Evolutionary conservation across 2,888 invertebrate genomes (phyloP).

Genomic region (Tachina grossa): DNA sequence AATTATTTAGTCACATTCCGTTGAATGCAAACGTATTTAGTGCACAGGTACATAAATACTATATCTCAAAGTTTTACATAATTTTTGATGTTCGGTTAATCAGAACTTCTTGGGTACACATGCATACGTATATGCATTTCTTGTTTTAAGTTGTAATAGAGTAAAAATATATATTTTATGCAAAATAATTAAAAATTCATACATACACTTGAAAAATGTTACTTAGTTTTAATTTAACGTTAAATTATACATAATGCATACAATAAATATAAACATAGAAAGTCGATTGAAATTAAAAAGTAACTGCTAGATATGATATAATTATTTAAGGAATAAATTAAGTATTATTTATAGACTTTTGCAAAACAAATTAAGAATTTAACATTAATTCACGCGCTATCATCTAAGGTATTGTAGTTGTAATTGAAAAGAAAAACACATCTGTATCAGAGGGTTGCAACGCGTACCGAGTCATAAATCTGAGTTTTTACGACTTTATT

Average conservation of each 20-base stretch:
- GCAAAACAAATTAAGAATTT: slow-evolving; percentile 15
- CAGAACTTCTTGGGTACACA: not conserved
- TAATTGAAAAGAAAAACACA: slow-evolving; percentile 17
- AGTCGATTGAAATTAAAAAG: slow-evolving; percentile 16
- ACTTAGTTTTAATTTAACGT: not conserved
- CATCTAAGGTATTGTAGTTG: slow-evolving; percentile 18
- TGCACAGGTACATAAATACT: slow-evolving; percentile 17
- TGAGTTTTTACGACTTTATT: too few relatives aligned
- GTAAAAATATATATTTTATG: not conserved
- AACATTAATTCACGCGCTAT: slow-evolving; percentile 13
- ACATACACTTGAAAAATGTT: not conserved
- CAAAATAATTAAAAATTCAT: not conserved
- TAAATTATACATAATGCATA: slow-evolving; percentile 30
- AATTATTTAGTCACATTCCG: slow-evolving; percentile 29
- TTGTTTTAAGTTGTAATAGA: not conserved
- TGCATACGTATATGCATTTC: not conserved
- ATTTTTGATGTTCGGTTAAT: not conserved
- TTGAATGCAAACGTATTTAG: slow-evolving; percentile 38
- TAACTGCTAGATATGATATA: slow-evolving; percentile 17
- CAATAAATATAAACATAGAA: slow-evolving; percentile 52
- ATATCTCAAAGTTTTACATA: slow-evolving; percentile 1
- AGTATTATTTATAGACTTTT: slow-evolving; percentile 5
- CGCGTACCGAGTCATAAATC: too few relatives aligned
- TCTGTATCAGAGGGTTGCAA: not conserved
- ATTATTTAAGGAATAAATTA: slow-evolving; percentile 44